Conservation (phyloP, 2,797 vertebrate genomes). For the Sibirionetta formosa region DNA sequence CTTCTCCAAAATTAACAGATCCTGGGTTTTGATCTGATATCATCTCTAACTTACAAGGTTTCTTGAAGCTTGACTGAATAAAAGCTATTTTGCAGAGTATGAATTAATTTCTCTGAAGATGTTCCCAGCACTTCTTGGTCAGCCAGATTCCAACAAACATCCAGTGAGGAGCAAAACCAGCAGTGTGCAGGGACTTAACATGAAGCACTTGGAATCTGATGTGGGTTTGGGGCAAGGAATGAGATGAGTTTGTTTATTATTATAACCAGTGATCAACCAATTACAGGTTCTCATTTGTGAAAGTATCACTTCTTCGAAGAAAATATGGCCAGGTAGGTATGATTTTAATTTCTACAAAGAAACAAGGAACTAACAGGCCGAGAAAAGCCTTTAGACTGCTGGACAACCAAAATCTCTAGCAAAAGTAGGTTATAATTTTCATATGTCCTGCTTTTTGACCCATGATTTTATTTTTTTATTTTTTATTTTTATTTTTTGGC, state of each 20-base stretch:
- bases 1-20: not conserved
- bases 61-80: not conserved
- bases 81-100: not conserved
- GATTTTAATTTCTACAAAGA: not conserved
- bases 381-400: not conserved
- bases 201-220: not conserved
- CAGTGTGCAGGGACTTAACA: not conserved
- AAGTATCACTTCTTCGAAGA: not conserved
- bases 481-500: not conserved
- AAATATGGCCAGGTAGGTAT: not conserved
- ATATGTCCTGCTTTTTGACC: not conserved
- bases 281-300: not conserved
- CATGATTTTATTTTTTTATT: not conserved
- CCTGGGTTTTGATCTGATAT: not conserved
- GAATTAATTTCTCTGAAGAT: not conserved
- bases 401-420: not conserved
- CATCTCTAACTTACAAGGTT: not conserved
- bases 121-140: not conserved
- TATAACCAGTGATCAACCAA: not conserved
- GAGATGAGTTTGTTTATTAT: not conserved
- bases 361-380: not conserved
- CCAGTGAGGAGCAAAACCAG: not conserved
- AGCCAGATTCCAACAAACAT: not conserved
- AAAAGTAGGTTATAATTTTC: not conserved
- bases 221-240: not conserved